These are phyloP conservation scores for Microchrysa polita DNA, from an alignment of 2,888 invertebrate species.

Conservation along the genomic window DNA sequence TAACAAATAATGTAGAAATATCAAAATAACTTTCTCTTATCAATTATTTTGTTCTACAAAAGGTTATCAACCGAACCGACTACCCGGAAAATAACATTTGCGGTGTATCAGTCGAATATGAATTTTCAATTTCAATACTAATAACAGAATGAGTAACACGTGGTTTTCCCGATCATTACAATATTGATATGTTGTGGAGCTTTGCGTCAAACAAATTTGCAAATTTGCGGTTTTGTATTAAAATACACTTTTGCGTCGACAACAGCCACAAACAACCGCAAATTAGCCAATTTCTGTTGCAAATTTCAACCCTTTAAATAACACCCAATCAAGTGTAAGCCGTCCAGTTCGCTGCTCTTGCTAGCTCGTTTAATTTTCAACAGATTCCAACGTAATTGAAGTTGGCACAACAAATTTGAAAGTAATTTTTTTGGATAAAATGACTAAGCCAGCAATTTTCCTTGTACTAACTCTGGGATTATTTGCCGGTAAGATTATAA, in stretches of 20 bases:
- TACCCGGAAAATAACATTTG: too few species aligned
- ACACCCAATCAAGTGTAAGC: constrained; percentile 14
- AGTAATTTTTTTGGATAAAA: constrained; percentile 7
- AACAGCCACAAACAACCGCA: constrained; percentile 27
- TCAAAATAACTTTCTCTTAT: too few species aligned
- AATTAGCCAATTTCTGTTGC: constrained; percentile 24
- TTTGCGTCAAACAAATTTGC: not conserved
- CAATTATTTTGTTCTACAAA: too few species aligned
- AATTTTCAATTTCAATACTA: too few species aligned
- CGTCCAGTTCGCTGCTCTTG: constrained; percentile 20
- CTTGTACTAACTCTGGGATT: constrained; percentile 27
- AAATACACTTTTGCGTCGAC: not conserved
- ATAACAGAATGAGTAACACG: too few species aligned
- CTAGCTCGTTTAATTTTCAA: not conserved
- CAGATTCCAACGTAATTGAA: not conserved
- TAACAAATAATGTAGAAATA: too few species aligned
- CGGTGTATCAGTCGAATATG: too few species aligned
- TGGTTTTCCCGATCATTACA: too few species aligned
- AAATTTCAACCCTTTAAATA: constrained; percentile 31
- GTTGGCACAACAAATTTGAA: constrained; percentile 8
- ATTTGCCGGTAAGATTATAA: constrained; percentile 34
- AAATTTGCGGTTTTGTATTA: constrained; percentile 27
- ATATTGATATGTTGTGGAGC: not conserved
- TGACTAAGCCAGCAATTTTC: constrained; percentile 33
- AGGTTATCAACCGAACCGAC: too few species aligned